These are phyloP conservation scores for Abscondita cerata DNA, from an alignment of 2,888 invertebrate species.

Conservation along the genomic window DNA sequence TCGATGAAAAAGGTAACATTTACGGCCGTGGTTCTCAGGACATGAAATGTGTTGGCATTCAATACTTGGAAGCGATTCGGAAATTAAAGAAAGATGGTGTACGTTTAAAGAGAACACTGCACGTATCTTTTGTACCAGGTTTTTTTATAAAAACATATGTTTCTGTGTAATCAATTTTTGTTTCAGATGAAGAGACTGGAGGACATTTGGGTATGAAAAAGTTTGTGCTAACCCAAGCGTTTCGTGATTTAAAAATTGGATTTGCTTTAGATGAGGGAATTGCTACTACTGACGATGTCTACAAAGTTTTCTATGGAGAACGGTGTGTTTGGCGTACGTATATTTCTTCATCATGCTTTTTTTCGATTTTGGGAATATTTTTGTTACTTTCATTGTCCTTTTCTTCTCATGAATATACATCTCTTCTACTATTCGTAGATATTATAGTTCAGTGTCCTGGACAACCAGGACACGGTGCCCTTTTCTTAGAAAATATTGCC, in stretches of 20 bases:
- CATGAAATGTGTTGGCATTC: too few species aligned
- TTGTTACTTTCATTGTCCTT: background rate
- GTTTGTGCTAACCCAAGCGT: background rate
- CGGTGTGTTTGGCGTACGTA: background rate
- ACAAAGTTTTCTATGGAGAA: background rate
- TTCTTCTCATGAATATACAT: background rate
- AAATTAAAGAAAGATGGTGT: conserved; percentile 66
- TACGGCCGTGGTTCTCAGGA: conserved; percentile 80
- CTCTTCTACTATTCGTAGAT: conserved; percentile 62
- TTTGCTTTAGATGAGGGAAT: conserved; percentile 1
- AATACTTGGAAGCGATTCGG: conserved; percentile 78
- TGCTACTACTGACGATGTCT: background rate
- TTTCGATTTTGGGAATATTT: background rate
- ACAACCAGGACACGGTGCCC: conserved; percentile 86
- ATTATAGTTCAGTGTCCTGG: conserved; percentile 79
- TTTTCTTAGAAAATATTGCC: conserved; percentile 80
- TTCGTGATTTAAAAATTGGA: background rate
- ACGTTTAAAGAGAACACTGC: conserved; percentile 49
- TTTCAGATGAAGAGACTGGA: background rate
- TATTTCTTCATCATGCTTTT: background rate
- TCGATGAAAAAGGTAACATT: conserved; percentile 85
- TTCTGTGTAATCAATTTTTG: background rate
- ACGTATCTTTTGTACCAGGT: background rate
- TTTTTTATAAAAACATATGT: too few species aligned
- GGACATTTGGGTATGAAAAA: background rate